phyloP scores from a whole-genome alignment of 2,113 vertebrate species.

The Jacana jacana region DNA sequence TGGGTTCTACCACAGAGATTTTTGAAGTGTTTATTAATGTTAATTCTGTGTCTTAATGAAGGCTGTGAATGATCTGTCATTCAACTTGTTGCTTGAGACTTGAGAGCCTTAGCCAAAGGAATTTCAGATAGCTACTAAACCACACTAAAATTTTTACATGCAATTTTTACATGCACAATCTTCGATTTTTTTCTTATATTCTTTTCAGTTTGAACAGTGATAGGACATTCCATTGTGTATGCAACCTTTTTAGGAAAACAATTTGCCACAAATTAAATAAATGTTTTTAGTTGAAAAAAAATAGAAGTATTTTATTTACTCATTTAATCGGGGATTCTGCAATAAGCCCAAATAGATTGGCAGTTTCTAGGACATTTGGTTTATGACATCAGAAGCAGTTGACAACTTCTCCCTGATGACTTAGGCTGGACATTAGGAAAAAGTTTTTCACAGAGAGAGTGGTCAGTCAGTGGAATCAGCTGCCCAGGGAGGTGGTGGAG shows the following conservation, averaged over 20 bases:
- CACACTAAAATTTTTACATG: background rate
- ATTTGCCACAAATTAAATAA: slow-evolving; percentile 42
- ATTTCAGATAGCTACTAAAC: background rate
- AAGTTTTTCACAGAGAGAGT: no score
- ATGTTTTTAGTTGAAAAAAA: background rate
- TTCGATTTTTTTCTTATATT: background rate
- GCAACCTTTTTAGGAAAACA: background rate
- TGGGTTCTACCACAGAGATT: background rate
- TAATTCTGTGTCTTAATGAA: background rate
- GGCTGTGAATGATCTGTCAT: background rate
- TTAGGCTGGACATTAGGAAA: no score
- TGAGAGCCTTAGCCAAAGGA: background rate
- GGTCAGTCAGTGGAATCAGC: no score
- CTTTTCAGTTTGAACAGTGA: background rate
- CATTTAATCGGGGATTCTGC: background rate
- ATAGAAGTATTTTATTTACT: slow-evolving; percentile 29
- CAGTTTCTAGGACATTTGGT: slow-evolving; percentile 40
- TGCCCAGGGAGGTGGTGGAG: no score
- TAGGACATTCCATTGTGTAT: background rate
- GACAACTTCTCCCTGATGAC: slow-evolving; percentile 51
- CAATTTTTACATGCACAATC: background rate
- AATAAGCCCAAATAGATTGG: slow-evolving; percentile 4
- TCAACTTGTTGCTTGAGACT: background rate
- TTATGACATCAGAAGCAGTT: slow-evolving; percentile 43
- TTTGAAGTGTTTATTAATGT: background rate